Evolutionary conservation across 2,113 vertebrate species (phyloP).

Genomic region (Accipiter virgatus): DNA sequence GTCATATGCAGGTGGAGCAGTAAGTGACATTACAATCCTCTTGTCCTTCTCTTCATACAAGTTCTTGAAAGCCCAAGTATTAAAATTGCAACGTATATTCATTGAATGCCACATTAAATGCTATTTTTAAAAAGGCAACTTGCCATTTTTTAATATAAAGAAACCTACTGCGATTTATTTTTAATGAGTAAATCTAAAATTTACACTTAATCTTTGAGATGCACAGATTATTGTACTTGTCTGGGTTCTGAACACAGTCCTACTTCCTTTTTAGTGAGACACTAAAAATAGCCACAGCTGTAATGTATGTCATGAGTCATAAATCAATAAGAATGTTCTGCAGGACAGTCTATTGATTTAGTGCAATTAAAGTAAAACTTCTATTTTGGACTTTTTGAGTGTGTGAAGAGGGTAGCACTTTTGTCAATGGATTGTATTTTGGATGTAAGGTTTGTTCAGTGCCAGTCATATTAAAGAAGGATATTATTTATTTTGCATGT

Average conservation of each 20-base stretch:
- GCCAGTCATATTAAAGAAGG: neutral
- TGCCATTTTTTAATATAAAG: neutral
- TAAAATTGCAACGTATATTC: neutral
- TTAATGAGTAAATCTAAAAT: neutral
- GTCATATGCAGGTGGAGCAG: neutral
- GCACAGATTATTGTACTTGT: neutral
- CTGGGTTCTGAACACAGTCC: neutral
- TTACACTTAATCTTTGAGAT: neutral
- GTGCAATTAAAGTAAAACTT: slow-evolving; percentile 46
- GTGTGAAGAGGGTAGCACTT: neutral
- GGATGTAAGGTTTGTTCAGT: neutral
- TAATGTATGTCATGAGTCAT: slow-evolving; percentile 39
- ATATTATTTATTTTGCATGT: neutral
- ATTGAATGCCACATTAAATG: neutral
- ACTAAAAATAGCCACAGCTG: slow-evolving; percentile 48
- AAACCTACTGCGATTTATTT: neutral
- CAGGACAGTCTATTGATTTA: slow-evolving; percentile 46
- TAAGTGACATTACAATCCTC: neutral
- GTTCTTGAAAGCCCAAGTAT: neutral
- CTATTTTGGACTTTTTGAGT: slow-evolving; percentile 23
- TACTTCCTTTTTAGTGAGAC: neutral
- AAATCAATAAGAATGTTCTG: slow-evolving; percentile 58
- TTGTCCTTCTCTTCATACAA: neutral
- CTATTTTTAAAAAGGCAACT: neutral
- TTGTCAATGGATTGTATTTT: neutral